phyloP scores from a whole-genome alignment of 2,113 vertebrate genomes.

The Atractosteus spatula region DNA sequence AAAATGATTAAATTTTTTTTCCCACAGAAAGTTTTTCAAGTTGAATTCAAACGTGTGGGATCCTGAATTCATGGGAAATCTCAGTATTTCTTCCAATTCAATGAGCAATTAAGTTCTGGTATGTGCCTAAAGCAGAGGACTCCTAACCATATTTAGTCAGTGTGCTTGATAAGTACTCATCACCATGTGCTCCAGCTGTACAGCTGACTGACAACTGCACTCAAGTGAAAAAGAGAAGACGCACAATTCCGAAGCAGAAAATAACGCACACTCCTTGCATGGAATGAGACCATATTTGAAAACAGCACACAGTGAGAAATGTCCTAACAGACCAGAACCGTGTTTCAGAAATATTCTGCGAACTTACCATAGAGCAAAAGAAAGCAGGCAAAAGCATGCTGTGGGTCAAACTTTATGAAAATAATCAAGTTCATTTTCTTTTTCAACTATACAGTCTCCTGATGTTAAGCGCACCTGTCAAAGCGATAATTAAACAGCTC shows the following conservation, averaged over 20 bases:
- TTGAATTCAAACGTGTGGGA: too few species aligned
- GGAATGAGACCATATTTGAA: conserved; percentile 52
- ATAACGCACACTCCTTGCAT: conserved; percentile 37
- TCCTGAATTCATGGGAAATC: too few species aligned
- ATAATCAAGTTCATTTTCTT: conserved; percentile 1
- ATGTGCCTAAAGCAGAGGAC: conserved; percentile 32
- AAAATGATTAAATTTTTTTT: too few species aligned
- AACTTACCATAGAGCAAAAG: too few species aligned
- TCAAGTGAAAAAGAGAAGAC: conserved; percentile 37
- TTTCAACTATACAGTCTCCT: conserved; percentile 18
- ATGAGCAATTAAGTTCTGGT: conserved; percentile 35
- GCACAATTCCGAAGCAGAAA: conserved; percentile 44
- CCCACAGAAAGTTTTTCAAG: too few species aligned
- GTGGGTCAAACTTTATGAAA: too few species aligned
- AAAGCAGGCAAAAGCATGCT: too few species aligned
- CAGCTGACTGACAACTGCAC: conserved; percentile 44
- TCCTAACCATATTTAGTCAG: conserved; percentile 56
- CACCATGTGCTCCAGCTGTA: conserved; percentile 62
- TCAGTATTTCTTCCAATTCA: too few species aligned
- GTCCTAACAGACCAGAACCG: too few species aligned
- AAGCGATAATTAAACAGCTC: conserved; percentile 32
- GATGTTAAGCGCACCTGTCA: conserved; percentile 30
- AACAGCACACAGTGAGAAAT: conserved; percentile 36
- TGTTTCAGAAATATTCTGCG: too few species aligned
- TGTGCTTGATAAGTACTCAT: conserved; percentile 53